These are phyloP conservation scores for Chiloscyllium punctatum DNA, from an alignment of 2,797 vertebrate species.

Conservation along the genomic window DNA sequence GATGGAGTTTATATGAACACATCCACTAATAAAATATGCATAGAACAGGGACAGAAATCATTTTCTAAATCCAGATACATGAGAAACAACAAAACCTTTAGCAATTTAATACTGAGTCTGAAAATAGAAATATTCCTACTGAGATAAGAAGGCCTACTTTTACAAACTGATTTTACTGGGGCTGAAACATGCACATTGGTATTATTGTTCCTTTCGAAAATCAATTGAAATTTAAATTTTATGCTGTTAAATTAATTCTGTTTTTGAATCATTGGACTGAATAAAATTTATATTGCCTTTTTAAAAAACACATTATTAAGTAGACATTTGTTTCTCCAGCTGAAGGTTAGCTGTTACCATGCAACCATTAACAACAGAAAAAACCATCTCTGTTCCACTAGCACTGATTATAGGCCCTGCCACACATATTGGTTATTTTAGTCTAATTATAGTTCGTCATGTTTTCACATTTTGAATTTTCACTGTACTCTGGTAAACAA, in stretches of 20 bases:
- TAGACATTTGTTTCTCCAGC: background rate
- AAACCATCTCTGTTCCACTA: background rate
- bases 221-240: constrained; percentile 34
- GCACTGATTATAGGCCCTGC: constrained; percentile 20
- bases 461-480: constrained; percentile 24
- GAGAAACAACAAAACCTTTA: background rate
- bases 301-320: background rate
- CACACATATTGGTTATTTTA: background rate
- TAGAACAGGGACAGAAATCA: background rate
- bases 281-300: constrained; percentile 12
- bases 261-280: background rate
- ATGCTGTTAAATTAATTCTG: constrained; percentile 13
- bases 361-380: constrained; percentile 26
- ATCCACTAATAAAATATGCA: background rate
- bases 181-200: background rate
- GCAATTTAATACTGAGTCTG: background rate
- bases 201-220: background rate
- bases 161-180: background rate
- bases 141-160: background rate
- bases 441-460: constrained; percentile 22
- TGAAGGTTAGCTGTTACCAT: constrained; percentile 15
- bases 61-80: background rate
- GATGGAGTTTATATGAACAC: background rate
- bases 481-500: background rate
- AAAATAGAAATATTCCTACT: background rate